A percentile compares a stretch with the other conserved stretches of the same genome.
Conservation (phyloP, 2,797 vertebrate species). For the Darevskia mixta region DNA sequence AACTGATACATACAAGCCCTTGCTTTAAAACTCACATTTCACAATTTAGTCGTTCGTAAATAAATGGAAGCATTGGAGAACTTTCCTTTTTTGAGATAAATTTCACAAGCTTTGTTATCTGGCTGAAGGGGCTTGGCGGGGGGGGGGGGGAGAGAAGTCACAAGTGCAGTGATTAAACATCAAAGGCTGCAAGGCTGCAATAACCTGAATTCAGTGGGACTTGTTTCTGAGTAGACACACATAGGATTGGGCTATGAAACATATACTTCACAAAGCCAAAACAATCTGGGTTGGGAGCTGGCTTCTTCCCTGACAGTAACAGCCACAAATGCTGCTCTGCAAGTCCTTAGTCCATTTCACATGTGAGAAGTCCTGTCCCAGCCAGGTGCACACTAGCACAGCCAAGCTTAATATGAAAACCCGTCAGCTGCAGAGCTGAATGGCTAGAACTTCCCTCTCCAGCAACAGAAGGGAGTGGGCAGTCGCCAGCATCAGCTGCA, state of each 20-base stretch:
- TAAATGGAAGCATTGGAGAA: constrained; percentile 20
- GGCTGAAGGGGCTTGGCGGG: neutral
- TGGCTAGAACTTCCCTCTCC: neutral
- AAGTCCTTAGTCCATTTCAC: constrained; percentile 17
- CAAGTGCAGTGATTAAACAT: neutral
- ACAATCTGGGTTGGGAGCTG: neutral
- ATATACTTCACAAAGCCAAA: neutral
- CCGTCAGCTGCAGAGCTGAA: neutral
- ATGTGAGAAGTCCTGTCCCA: neutral
- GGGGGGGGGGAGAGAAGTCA: fast-evolving
- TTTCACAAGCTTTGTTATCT: neutral
- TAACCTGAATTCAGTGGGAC: neutral
- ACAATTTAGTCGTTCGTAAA: constrained; percentile 2
- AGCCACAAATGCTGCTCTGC: neutral
- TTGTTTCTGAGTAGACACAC: neutral
- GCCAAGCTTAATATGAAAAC: neutral
- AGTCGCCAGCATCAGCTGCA: neutral
- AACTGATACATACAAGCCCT: neutral
- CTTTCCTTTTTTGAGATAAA: neutral
- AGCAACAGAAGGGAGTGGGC: neutral
- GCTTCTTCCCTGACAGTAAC: neutral
- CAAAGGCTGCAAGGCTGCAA: neutral
- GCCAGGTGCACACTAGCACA: neutral
- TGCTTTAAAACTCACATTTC: neutral
- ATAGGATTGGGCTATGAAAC: neutral